Percentiles rank a stretch among this genome's conserved stretches.
Conservation (phyloP, 2,797 vertebrate genomes). For the Delichon dasypus region DNA sequence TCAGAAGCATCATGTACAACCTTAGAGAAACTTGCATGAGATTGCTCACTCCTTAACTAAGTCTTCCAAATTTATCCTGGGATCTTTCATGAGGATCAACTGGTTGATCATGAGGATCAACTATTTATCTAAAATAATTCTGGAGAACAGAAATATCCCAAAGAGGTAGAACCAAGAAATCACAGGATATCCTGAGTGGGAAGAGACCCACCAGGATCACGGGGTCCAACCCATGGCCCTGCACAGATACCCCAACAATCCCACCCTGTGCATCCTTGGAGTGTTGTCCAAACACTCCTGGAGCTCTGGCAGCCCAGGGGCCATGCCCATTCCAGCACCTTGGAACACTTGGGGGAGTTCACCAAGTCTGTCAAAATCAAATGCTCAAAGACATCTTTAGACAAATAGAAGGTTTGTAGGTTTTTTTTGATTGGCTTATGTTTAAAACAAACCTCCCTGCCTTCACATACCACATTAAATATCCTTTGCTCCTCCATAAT, state of each 20-base stretch:
- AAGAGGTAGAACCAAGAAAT: not conserved
- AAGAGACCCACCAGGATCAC: not conserved
- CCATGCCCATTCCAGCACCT: not conserved
- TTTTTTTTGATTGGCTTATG: not conserved
- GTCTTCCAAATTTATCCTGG: not conserved
- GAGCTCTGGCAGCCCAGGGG: not conserved
- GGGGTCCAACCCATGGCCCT: accelerated
- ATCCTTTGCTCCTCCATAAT: not conserved
- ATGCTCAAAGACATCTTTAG: not conserved
- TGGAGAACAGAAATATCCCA: not conserved
- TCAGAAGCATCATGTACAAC: not conserved
- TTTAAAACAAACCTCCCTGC: not conserved
- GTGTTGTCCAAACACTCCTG: accelerated
- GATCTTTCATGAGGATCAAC: not conserved
- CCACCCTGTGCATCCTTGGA: not conserved
- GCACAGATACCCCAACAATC: not conserved
- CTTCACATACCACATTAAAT: not conserved
- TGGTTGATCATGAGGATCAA: not conserved
- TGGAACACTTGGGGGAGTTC: not conserved
- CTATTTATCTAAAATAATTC: not conserved
- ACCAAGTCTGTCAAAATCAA: not conserved
- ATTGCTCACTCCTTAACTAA: not conserved
- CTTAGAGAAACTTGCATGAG: not conserved
- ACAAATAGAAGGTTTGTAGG: not conserved
- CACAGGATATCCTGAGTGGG: not conserved